A percentile compares a stretch with the other conserved stretches of the same genome.
Conservation (phyloP, 2,888 invertebrate genomes). For the Macaria notata region DNA sequence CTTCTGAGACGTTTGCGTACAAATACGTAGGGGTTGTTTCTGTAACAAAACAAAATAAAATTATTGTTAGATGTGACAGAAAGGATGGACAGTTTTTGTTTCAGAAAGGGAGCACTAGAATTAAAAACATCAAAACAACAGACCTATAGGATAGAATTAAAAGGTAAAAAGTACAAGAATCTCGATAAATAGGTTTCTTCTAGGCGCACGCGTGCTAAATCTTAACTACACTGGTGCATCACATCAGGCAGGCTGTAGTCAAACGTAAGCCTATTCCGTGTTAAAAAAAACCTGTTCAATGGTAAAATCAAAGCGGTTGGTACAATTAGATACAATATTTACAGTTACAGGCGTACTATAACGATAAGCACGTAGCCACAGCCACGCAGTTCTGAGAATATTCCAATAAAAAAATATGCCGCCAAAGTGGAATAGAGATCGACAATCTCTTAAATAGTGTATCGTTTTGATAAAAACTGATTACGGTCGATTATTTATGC, state of each 20-base stretch:
- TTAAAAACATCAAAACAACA: no score
- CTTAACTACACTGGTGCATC: no score
- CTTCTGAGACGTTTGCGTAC: conserved; percentile 45
- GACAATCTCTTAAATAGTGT: conserved; percentile 67
- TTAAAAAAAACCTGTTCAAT: background rate
- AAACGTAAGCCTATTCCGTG: background rate
- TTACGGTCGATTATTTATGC: conserved; percentile 72
- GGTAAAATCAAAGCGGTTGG: background rate
- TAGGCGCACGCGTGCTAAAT: no score
- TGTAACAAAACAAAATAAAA: conserved; percentile 49
- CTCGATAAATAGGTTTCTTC: no score
- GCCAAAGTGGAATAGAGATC: conserved; percentile 44
- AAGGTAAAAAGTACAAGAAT: no score
- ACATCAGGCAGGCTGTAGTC: no score
- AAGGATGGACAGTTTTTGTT: no score
- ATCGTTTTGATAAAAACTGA: conserved; percentile 63
- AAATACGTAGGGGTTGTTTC: conserved; percentile 44
- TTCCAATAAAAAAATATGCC: conserved; percentile 2
- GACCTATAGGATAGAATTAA: no score
- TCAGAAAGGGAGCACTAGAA: no score
- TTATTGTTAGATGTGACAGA: background rate
- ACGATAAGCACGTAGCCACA: background rate
- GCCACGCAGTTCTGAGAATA: conserved; percentile 3
- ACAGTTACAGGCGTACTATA: conserved; percentile 2
- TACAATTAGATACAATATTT: background rate